phyloP scores from a whole-genome alignment of 1,140 invertebrate genomes.

The Drosophila bipectinata region DNA sequence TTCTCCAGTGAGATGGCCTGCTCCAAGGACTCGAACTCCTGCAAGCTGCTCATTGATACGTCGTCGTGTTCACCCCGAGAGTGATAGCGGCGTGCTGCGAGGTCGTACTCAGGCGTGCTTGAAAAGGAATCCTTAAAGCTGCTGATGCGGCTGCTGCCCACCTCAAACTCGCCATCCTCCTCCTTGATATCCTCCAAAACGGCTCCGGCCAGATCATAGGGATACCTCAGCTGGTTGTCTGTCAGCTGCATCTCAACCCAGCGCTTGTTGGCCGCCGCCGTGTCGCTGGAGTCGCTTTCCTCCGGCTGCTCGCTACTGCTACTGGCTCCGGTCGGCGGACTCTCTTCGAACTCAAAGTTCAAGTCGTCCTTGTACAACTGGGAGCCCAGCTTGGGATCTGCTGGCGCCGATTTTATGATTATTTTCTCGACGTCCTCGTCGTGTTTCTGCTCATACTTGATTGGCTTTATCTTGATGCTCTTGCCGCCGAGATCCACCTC shows the following conservation, averaged over 20 bases:
- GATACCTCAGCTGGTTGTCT: constrained; percentile 87
- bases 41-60: constrained; percentile 94
- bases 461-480: constrained; percentile 88
- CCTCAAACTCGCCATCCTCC: constrained; percentile 94
- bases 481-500: constrained; percentile 92
- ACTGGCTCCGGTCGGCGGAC: constrained; percentile 86
- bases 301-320: constrained; percentile 78
- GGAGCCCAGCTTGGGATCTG: constrained; percentile 82
- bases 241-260: constrained; percentile 95
- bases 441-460: constrained; percentile 86
- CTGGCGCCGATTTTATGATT: constrained; percentile 87
- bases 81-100: constrained; percentile 91
- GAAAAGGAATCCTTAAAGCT: constrained; percentile 91
- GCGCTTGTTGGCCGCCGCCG: constrained; percentile 91
- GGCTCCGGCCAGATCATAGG: constrained; percentile 89
- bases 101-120: constrained; percentile 93
- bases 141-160: constrained; percentile 90
- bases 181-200: constrained; percentile 96
- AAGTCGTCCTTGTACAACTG: constrained; percentile 86
- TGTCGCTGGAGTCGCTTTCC: constrained; percentile 85
- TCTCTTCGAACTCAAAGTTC: constrained; percentile 91
- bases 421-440: constrained; percentile 91
- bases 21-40: constrained; percentile 97
- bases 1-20: constrained; percentile 89
- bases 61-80: constrained; percentile 95